phyloP scores from a whole-genome alignment of 2,797 vertebrate species.

The Emys orbicularis region DNA sequence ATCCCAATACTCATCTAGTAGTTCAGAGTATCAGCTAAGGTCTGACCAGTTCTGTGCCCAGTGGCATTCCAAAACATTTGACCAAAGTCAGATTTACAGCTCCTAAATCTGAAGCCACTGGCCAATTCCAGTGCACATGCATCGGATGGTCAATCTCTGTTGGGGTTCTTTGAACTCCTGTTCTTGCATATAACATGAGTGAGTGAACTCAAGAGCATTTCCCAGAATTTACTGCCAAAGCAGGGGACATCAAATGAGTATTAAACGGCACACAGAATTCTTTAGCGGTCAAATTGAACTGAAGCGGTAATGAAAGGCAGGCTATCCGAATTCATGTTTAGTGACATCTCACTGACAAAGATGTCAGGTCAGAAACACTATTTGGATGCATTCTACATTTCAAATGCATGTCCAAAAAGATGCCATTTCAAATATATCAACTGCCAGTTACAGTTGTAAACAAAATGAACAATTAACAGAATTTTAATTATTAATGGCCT shows the following conservation, averaged over 20 bases:
- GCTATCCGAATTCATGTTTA: background rate
- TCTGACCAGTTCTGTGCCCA: fast-evolving
- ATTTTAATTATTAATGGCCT: background rate
- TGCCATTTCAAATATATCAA: background rate
- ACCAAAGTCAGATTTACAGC: no score
- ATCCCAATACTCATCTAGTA: background rate
- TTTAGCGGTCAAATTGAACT: background rate
- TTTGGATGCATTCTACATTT: no score
- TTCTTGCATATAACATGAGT: no score
- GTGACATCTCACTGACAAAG: background rate
- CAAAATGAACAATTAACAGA: background rate
- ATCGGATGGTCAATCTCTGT: no score
- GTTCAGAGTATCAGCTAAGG: background rate
- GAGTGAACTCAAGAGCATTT: background rate
- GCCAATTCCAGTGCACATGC: no score
- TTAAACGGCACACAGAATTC: background rate
- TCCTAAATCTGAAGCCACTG: no score
- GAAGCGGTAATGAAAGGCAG: background rate
- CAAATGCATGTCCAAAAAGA: background rate
- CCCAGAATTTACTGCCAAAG: background rate
- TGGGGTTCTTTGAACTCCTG: no score
- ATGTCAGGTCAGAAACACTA: background rate
- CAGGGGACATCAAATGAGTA: background rate
- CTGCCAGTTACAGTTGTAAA: background rate
- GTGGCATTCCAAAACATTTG: no score